A percentile compares a stretch with the other conserved stretches of the same genome.
phyloP scores from a whole-genome alignment of 2,113 vertebrate genomes.

The Hipposideros armiger region DNA sequence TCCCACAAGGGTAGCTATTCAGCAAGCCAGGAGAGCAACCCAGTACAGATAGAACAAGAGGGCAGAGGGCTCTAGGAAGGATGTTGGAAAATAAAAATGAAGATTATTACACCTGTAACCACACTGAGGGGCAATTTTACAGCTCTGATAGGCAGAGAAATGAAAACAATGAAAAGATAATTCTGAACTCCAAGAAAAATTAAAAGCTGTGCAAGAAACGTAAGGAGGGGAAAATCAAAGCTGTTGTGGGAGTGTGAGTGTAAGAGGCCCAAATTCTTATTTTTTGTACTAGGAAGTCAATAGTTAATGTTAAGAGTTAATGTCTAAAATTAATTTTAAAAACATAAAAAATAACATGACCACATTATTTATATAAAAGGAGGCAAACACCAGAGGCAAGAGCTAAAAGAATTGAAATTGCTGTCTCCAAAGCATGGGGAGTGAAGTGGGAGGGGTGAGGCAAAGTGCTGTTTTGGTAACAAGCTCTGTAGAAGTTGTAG shows the following conservation, averaged over 20 bases:
- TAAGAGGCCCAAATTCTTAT: background rate
- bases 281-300: background rate
- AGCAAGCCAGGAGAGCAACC: background rate
- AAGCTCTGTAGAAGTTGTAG: background rate
- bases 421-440: background rate
- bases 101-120: background rate
- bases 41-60: background rate
- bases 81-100: background rate
- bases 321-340: background rate
- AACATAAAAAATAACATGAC: background rate
- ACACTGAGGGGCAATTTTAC: background rate
- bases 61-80: background rate
- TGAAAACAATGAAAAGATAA: background rate
- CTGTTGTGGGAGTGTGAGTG: background rate
- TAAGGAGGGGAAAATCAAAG: background rate
- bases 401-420: background rate
- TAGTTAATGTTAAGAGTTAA: background rate
- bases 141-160: background rate
- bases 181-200: conserved; percentile 12
- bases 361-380: background rate
- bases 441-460: background rate
- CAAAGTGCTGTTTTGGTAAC: background rate
- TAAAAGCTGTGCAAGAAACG: background rate
- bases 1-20: background rate
- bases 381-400: background rate